Percentiles rank a stretch among this genome's conserved stretches.
Conservation (phyloP, 2,888 invertebrate species). For the Chymomyza caudatula region DNA sequence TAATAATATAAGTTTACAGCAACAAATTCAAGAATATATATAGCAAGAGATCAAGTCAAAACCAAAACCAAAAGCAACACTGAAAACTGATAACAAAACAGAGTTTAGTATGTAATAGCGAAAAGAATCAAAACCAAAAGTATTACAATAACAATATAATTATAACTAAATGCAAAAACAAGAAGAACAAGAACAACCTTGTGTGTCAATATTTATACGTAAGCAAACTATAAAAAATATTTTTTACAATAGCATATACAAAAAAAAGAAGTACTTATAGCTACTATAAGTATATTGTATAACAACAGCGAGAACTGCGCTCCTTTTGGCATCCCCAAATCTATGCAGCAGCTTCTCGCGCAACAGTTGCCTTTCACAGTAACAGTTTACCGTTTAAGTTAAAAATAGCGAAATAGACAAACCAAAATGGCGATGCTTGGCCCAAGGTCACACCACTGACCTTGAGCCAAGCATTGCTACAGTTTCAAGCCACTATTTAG, state of each 20-base stretch:
- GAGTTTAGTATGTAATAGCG: slow-evolving; percentile 54
- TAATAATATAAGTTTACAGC: slow-evolving; percentile 75
- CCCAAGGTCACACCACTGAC: neutral
- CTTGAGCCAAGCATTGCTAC: slow-evolving; percentile 34
- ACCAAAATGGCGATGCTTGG: slow-evolving; percentile 39
- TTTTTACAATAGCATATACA: slow-evolving; percentile 72
- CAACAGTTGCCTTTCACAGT: slow-evolving; percentile 70
- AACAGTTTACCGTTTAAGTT: slow-evolving; percentile 72
- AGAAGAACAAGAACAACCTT: slow-evolving; percentile 46
- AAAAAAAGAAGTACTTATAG: slow-evolving; percentile 60
- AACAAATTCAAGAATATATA: slow-evolving; percentile 36
- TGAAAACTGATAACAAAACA: slow-evolving; percentile 31
- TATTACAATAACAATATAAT: no score
- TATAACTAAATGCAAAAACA: slow-evolving; percentile 24
- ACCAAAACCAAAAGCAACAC: neutral
- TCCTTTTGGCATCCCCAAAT: slow-evolving; percentile 19
- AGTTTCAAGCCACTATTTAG: slow-evolving; percentile 61
- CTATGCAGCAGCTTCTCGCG: slow-evolving; percentile 44
- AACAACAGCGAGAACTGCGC: slow-evolving; percentile 52
- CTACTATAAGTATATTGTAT: no score
- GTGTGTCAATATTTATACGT: slow-evolving; percentile 52
- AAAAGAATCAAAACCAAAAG: slow-evolving; percentile 55
- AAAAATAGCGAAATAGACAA: slow-evolving; percentile 64
- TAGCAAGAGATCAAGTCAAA: slow-evolving; percentile 30
- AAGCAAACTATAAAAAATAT: slow-evolving; percentile 50